A percentile compares a stretch with the other conserved stretches of the same genome.
Evolutionary conservation across 2,797 vertebrate species (phyloP).

Genomic region (Helicolenus hilgendorfi): DNA sequence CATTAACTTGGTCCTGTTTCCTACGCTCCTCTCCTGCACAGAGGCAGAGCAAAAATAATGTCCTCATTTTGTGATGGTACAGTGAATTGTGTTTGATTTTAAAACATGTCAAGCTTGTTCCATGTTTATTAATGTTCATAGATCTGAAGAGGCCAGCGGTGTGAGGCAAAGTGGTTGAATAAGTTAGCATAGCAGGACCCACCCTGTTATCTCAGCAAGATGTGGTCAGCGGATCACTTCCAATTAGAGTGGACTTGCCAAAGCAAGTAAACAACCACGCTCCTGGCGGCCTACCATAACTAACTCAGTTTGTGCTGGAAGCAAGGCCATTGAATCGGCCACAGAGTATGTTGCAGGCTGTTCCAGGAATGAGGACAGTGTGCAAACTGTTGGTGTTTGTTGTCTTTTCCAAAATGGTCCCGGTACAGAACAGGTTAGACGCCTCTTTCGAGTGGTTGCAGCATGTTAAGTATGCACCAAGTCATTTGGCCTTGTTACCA

Average conservation of each 20-base stretch:
- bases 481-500: constrained; percentile 32
- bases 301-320: constrained; percentile 65
- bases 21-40: neutral
- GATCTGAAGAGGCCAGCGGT: constrained; percentile 14
- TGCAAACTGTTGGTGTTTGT: constrained; percentile 57
- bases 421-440: constrained; percentile 50
- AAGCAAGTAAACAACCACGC: constrained; percentile 72
- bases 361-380: constrained; percentile 53
- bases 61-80: neutral
- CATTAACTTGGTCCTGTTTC: neutral
- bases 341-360: constrained; percentile 30
- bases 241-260: constrained; percentile 74
- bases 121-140: neutral
- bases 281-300: constrained; percentile 36
- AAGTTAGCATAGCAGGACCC: constrained; percentile 49
- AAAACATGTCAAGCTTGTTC: neutral
- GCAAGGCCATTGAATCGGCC: constrained; percentile 43
- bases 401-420: constrained; percentile 57
- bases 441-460: constrained; percentile 22
- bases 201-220: constrained; percentile 68
- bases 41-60: neutral
- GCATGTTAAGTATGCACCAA: constrained; percentile 57
- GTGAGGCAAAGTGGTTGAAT: constrained; percentile 48
- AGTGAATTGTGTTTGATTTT: constrained; percentile 22
- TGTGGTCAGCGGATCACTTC: constrained; percentile 70